A percentile compares a stretch with the other conserved stretches of the same genome.
These are phyloP conservation scores for Radopholus similis DNA, from an alignment of 1,140 invertebrate species.

Conservation along the genomic window DNA sequence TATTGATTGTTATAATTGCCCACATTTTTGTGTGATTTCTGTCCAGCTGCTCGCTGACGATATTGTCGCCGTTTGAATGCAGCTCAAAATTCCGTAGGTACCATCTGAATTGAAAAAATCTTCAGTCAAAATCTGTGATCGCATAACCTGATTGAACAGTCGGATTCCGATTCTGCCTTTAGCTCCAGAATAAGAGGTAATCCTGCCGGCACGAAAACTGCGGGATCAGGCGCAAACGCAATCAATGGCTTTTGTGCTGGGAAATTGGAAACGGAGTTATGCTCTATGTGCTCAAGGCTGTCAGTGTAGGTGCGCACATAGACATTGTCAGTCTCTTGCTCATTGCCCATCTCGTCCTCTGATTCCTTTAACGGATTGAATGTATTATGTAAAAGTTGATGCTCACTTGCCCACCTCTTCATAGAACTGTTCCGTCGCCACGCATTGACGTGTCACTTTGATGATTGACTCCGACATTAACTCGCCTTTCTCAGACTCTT, in stretches of 20 bases:
- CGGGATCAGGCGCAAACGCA: constrained; percentile 10
- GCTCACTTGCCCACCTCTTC: not conserved
- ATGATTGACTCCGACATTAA: not conserved
- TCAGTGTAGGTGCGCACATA: not conserved
- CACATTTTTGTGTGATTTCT: constrained; percentile 5
- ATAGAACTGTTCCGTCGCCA: not conserved
- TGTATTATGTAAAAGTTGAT: not conserved
- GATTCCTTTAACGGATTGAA: constrained; percentile 1
- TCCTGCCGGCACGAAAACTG: constrained; percentile 35
- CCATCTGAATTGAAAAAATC: constrained; percentile 31
- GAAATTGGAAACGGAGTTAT: not conserved
- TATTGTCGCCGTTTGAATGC: constrained; percentile 12
- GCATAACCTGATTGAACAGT: constrained; percentile 1
- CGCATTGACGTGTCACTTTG: constrained; percentile 4
- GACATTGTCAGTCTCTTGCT: constrained; percentile 13
- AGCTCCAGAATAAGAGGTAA: constrained; percentile 33
- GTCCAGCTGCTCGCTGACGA: constrained; percentile 1
- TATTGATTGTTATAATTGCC: too few species aligned
- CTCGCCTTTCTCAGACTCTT: not conserved
- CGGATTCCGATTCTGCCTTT: constrained; percentile 11
- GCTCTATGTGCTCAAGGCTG: not conserved
- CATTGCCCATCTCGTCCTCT: constrained; percentile 22
- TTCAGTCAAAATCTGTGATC: not conserved
- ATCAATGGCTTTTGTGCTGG: constrained; percentile 19
- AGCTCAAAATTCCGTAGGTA: constrained; percentile 52